Conservation (phyloP, 2,888 invertebrate species). For the Isotomurus palustris region DNA sequence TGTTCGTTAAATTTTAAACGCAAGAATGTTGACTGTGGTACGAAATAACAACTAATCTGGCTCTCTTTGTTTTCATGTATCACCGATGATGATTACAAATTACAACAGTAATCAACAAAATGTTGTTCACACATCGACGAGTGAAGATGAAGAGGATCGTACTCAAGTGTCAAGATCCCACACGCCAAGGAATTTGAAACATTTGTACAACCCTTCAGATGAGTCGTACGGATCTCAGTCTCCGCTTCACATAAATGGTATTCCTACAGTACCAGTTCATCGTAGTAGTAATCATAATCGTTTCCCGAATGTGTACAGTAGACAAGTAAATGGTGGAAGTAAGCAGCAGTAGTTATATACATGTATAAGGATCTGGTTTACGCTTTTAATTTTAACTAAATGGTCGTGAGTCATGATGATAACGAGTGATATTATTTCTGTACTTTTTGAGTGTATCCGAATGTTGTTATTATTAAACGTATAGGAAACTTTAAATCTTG, state of each 20-base stretch:
- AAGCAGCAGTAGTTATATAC: slow-evolving; percentile 2
- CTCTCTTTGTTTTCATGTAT: too few species aligned
- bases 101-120: slow-evolving; percentile 42
- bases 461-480: too few species aligned
- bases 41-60: too few species aligned
- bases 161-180: slow-evolving; percentile 36
- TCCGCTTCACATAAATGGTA: slow-evolving; percentile 42
- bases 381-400: too few species aligned
- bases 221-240: slow-evolving; percentile 39
- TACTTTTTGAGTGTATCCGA: too few species aligned
- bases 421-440: too few species aligned
- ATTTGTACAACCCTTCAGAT: slow-evolving; percentile 39
- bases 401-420: too few species aligned
- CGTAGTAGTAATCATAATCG: slow-evolving; percentile 33
- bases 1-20: too few species aligned
- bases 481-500: too few species aligned
- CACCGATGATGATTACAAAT: background rate
- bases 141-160: slow-evolving; percentile 44
- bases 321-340: slow-evolving; percentile 18
- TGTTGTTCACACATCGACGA: slow-evolving; percentile 43
- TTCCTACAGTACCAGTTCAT: slow-evolving; percentile 28
- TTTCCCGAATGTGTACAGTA: slow-evolving; percentile 24
- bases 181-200: slow-evolving; percentile 38
- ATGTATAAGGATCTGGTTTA: background rate
- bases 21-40: too few species aligned